Evolutionary conservation across 2,113 vertebrate genomes (phyloP), one percentile per base, ranked within the genome.

Genomic region (Ranitomeya variabilis): DNA sequence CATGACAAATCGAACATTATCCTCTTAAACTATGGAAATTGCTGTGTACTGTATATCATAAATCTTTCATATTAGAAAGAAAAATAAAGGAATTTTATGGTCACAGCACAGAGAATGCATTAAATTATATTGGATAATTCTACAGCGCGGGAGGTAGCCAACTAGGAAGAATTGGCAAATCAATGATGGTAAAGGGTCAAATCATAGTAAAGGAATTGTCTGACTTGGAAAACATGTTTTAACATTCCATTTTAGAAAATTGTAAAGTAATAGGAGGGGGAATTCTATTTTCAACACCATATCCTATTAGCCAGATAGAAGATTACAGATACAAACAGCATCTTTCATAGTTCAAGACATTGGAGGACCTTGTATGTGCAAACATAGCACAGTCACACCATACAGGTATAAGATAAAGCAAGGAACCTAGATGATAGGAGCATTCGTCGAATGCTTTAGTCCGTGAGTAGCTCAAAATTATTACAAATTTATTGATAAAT

Each of bases 1-100:
- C 69, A 80, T 57, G 73, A 69, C 55, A 87, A 59, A 66, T 80
- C 62, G 64, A 54, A 13, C 59, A 57, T 69, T 80, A 80, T 80
- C 86, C 76, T 80, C 86, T 80, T 80, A 67, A 87, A 80, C 10
- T 11, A 6, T 87, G 51, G n/a, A 87, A 87, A 87, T 69, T 80
- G 37, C 59, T 16, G 18, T 52, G 59, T 78, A 51, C 85, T 80
- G 19, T 55, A 9, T 71, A 57, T 15, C 37, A 57, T 86, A 64
- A 80, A 21, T 10, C 55, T 45, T 80, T 80, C 69, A 15, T 57
- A 66, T 51, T 16, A 73, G 71, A 13, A 10, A n/a, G n/a, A 79
- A 54, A 86, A 14, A 64, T 18, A 66, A 82, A 64, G 7, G 21
- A 51, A 21, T 51, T 64, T 66, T 51, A 11, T 13, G 37, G 60